Evolutionary conservation across 2,113 vertebrate genomes (phyloP), one percentile per base, ranked within the genome.

Genomic region (Scolopax mira): DNA sequence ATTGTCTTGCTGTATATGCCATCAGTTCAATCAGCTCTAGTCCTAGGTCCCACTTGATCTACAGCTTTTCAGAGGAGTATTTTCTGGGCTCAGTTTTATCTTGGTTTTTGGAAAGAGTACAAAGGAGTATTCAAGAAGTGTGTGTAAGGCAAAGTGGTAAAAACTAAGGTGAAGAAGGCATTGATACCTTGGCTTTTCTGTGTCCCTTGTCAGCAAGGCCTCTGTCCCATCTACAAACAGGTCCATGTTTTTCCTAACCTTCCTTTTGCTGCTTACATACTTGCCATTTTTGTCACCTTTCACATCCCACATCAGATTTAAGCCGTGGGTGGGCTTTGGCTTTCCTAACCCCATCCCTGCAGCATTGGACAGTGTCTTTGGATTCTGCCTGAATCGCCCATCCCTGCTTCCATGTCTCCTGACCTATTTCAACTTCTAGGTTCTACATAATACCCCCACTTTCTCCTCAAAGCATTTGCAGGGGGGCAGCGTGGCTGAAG

Each of bases 331-430:
- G 57, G 33, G 51, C 39, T 93, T 91, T 78, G 69, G 22, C 37
- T 81, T 79, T 66, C 41, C n/a, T 67, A 62, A 46, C 25, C 33
- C 17, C 18, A 4, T 74, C 46, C 31, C 55, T 62, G 51, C 51
- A 11, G 11, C 16, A 19, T 10, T 54, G 67, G 48, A 31, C 39
- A 46, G 30, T 77, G 85, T 69, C 33, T 73, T 83, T 80, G 21
- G 88, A 24, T 94, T 88, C 41, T 4, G 70, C 8, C 37, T 60
- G 15, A 13, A 27, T 85, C 0, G 0, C 23, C 18, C 3, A 0
- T 74, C 51, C 18, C 55, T 42, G 31, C 60, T 86, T 91, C 46
- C 39, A 39, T 17, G 10, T 58, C 55, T 54, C 62, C 5, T n/a
- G n/a, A n/a, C n/a, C n/a, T 80, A 70, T 21, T 80, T 90, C 15